phyloP scores from a whole-genome alignment of 92 coral and sea anemone genomes.

The Pocillopora meandrina region DNA sequence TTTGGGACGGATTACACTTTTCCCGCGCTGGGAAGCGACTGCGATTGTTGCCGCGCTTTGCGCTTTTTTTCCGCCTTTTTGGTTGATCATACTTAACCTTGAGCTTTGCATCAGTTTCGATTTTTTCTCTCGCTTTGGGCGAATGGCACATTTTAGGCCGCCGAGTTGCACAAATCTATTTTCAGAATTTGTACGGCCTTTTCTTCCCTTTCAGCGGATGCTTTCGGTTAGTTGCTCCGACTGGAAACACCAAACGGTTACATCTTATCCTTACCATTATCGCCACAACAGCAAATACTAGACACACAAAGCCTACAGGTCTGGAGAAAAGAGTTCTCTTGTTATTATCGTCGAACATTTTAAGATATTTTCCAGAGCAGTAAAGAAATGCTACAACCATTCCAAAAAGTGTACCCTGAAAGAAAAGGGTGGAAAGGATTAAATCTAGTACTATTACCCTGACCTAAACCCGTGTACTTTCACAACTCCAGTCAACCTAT shows the following conservation, averaged over 20 bases:
- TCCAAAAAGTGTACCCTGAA: conserved; percentile 86
- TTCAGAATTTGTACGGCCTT: too few species aligned
- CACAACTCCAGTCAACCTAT: too few species aligned
- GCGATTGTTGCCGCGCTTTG: background rate
- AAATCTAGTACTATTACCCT: background rate
- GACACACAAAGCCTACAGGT: conserved; percentile 59
- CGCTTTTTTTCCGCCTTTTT: background rate
- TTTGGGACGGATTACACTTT: background rate
- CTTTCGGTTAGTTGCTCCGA: background rate
- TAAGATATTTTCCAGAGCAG: conserved; percentile 71
- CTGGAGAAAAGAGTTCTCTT: conserved; percentile 70
- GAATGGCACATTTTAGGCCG: too few species aligned
- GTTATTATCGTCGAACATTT: conserved; percentile 80
- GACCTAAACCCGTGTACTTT: background rate
- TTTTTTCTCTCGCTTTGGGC: background rate
- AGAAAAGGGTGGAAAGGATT: background rate
- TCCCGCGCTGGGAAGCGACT: background rate
- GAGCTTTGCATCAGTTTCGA: background rate
- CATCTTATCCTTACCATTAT: conserved; percentile 65
- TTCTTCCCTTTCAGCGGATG: background rate
- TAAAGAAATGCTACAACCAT: conserved; percentile 84
- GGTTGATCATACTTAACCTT: too few species aligned
- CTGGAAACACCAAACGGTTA: background rate
- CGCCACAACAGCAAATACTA: conserved; percentile 69
- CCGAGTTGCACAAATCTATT: too few species aligned